Evolutionary conservation across 2,797 vertebrate species (phyloP), one percentile per base, ranked within the genome.

Genomic region (Cetoscarus ocellatus): DNA sequence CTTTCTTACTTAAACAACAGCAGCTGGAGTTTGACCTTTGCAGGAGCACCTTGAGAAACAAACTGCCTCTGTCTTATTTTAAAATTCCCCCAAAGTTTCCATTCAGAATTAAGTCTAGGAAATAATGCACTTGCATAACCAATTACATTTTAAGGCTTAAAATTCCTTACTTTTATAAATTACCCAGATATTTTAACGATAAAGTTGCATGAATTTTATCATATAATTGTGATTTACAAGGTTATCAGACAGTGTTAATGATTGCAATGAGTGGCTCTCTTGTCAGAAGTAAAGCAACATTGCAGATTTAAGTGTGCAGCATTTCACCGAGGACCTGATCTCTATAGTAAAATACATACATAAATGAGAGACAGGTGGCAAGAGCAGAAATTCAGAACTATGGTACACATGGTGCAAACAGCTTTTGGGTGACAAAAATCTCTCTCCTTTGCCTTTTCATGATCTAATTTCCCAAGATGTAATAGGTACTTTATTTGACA

Each of bases 341-440:
- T 83, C 42, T 71, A 45, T 44, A 68, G 61, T 73, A 52, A 57
- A 45, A 81, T 60, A 35, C 51, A 80, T 73, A 83, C 44, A 34
- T 75, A 77, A 68, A 80, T 77, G 56, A 70, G 56, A 64, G 9
- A 73, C 76, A 83, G 75, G 70, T 82, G 86, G 66, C 61, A 67
- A 73, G 44, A 35, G 74, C 61, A 44, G 66, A 60, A 42, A 65
- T 63, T 56, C 54, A 67, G 17, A 58, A 51, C 56, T 52, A 62
- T 49, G 57, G 54, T 57, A 49, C 61, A 70, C 44, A 51, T 38
- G 52, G 34, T 69, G 55, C 61, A 53, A 44, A 11, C 48, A 76
- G 50, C 12, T 39, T 11, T 17, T 49, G 34, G 51, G 35, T 61
- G 27, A 51, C 53, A 44, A 14, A 55, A 68, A 75, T 51, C 17